Evolutionary conservation across 2,113 vertebrate genomes (phyloP), one percentile per base, ranked within the genome.

Genomic region (Falcunculus frontatus): DNA sequence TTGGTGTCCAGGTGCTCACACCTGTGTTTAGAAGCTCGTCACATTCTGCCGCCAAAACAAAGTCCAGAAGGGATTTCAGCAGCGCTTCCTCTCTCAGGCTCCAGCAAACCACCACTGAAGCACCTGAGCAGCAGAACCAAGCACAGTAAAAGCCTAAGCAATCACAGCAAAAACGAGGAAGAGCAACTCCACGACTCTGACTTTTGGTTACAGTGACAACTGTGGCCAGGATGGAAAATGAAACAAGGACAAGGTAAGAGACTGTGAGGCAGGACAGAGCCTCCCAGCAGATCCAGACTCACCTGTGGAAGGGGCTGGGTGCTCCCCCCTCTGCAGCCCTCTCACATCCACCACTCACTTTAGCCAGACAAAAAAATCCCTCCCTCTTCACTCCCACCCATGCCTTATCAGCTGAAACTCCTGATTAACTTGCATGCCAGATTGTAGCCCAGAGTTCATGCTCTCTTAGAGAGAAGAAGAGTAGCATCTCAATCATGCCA

Each of bases 261-360:
- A 9, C 27, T 33, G 7, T 3, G 6, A 69, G 29, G 42, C 32
- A 59, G 27, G 39, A 39, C 2, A 4, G 42, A 81, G 29, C 15
- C 70, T 33, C 59, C n/a, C 39, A 85, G 59, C 30, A 84, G 41
- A 37, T 11, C 78, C 63, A 7, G 0, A 7, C 8, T 20, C 27
- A 32, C 16, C 14, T 2, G 11, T 2, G 37, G 10, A 10, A 74
- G 6, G 6, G 30, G 4, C 23, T 74, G 65, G 22, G 13, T n/a
- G 17, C n/a, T 67, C 25, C 37, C 50, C 27, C 6, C 37, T 33
- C 25, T 82, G 68, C 49, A 64, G 55, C 19, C 9, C 4, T 19
- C 20, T 44, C 3, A 1, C 19, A 11, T 0, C 0, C 19, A 7
- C 12, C 11, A 11, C 52, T 42, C 41, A 22, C 19, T 83, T 50